Evolutionary conservation across 2,113 vertebrate species (phyloP).

Genomic region (Climacteris rufus): DNA sequence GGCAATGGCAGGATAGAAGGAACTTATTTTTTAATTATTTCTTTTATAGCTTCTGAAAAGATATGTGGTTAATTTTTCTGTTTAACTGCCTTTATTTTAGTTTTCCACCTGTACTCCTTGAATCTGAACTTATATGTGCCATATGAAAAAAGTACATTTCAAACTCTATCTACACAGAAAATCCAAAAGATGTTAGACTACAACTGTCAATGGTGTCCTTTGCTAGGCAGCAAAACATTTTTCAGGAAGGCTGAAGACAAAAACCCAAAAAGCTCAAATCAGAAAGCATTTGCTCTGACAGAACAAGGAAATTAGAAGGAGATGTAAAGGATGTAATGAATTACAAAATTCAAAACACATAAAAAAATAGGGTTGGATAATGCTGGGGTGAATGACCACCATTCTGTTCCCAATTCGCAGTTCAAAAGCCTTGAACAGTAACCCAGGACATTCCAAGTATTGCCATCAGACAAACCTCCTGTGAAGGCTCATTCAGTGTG

Average conservation of each 20-base stretch:
- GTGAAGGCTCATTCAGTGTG: accelerated
- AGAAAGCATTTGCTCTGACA: background rate
- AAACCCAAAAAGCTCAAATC: background rate
- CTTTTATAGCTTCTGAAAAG: background rate
- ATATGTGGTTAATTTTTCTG: background rate
- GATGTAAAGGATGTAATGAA: background rate
- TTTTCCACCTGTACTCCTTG: background rate
- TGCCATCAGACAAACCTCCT: background rate
- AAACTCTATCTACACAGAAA: background rate
- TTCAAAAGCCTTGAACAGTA: background rate
- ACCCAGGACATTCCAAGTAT: background rate
- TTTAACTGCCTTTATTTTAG: background rate
- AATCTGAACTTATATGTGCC: background rate
- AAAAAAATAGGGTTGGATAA: background rate
- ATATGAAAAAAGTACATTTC: background rate
- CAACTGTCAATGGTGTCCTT: background rate
- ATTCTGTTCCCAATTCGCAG: background rate
- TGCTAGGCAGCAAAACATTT: background rate
- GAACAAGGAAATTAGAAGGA: background rate
- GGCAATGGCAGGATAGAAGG: background rate
- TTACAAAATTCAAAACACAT: background rate
- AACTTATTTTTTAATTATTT: background rate
- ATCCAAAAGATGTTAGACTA: background rate
- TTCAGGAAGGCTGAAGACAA: background rate
- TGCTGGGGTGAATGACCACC: background rate